A percentile compares a stretch with the other conserved stretches of the same genome.
phyloP scores from a whole-genome alignment of 2,888 invertebrate genomes.

The Pocota personata region DNA sequence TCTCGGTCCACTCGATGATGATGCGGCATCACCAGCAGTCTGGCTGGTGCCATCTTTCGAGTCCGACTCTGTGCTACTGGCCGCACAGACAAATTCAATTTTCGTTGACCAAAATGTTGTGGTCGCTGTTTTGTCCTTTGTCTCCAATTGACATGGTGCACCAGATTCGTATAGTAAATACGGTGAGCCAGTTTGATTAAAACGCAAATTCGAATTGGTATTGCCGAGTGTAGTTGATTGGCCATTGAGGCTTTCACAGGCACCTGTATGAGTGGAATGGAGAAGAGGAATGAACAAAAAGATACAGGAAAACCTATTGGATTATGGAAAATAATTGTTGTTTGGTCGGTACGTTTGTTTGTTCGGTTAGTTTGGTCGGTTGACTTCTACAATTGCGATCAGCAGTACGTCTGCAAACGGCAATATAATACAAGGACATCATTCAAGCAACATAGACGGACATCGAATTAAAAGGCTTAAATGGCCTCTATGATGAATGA shows the following conservation, averaged over 20 bases:
- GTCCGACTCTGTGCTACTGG: conserved; percentile 19
- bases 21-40: conserved; percentile 62
- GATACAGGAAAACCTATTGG: conserved; percentile 22
- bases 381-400: conserved; percentile 7
- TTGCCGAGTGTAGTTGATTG: conserved; percentile 79
- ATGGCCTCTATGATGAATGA: background rate
- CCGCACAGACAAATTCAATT: conserved; percentile 82
- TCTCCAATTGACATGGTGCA: conserved; percentile 76
- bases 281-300: conserved; percentile 52
- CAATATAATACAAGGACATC: background rate
- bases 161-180: conserved; percentile 81
- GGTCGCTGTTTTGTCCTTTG: conserved; percentile 60
- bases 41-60: conserved; percentile 42
- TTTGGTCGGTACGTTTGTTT: conserved; percentile 28
- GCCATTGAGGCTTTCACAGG: conserved; percentile 77
- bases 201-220: conserved; percentile 79
- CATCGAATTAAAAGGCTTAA: background rate
- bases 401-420: background rate
- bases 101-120: conserved; percentile 80
- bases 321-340: conserved; percentile 34
- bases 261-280: conserved; percentile 77
- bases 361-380: conserved; percentile 21
- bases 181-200: conserved; percentile 81
- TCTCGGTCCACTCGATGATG: conserved; percentile 75
- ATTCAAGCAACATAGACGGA: background rate